Conservation (phyloP, 2,113 vertebrate species). For the Sisor rabdophorus region DNA sequence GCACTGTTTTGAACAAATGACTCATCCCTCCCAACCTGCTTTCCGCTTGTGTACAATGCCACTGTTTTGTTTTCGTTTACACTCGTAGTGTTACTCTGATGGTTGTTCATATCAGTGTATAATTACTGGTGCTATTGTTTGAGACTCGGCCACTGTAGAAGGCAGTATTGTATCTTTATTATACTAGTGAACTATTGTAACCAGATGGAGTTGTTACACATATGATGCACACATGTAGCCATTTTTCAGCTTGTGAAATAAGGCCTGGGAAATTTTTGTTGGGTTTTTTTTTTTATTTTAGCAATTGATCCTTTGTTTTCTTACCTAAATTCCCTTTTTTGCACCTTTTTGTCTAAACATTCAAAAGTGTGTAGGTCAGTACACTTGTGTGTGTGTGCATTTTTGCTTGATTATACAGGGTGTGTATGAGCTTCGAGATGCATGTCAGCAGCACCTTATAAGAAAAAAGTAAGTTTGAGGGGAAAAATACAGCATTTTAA, state of each 20-base stretch:
- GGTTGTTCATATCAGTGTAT: slow-evolving; percentile 9
- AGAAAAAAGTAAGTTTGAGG: slow-evolving; percentile 37
- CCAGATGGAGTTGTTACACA: slow-evolving; percentile 4
- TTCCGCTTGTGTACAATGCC: not conserved
- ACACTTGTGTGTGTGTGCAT: slow-evolving; percentile 13
- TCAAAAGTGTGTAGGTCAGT: slow-evolving; percentile 32
- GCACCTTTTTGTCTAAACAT: slow-evolving; percentile 22
- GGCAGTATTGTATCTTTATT: slow-evolving; percentile 22
- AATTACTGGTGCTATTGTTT: slow-evolving; percentile 42
- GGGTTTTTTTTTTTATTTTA: not conserved
- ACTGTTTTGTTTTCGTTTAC: not conserved
- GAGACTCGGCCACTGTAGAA: slow-evolving; percentile 20
- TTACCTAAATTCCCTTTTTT: slow-evolving; percentile 13
- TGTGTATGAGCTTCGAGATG: slow-evolving; percentile 26
- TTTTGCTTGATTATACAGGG: not conserved
- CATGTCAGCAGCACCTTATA: slow-evolving; percentile 34
- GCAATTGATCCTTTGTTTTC: slow-evolving; percentile 7
- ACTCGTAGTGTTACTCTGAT: slow-evolving; percentile 1
- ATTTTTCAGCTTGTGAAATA: slow-evolving; percentile 29
- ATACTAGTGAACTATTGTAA: slow-evolving; percentile 18
- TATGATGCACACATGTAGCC: slow-evolving; percentile 22
- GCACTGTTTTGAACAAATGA: slow-evolving; percentile 9
- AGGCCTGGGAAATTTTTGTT: not conserved
- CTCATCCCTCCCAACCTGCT: not conserved
- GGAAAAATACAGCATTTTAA: too few relatives aligned